Percentiles rank a stretch among this genome's conserved stretches.
Evolutionary conservation across 2,113 vertebrate genomes (phyloP).

Genomic region (Thunnus maccoyii): DNA sequence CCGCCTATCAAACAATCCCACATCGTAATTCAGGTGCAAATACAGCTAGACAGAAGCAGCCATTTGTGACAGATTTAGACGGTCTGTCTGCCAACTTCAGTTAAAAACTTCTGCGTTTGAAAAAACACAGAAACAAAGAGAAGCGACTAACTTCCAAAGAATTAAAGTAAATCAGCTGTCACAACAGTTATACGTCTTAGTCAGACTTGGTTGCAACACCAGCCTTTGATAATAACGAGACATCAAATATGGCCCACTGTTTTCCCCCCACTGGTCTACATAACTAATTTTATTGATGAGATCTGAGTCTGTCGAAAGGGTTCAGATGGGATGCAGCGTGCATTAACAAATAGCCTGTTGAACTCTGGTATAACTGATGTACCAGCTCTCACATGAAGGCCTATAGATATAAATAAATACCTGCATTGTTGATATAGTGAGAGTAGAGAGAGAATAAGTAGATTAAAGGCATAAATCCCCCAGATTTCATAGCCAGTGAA

Average conservation of each 20-base stretch:
- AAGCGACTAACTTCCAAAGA: conserved; percentile 20
- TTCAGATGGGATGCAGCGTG: conserved; percentile 12
- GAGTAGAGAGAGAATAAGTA: background rate
- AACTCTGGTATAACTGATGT: conserved; percentile 24
- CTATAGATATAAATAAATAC: conserved; percentile 1
- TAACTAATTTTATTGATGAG: background rate
- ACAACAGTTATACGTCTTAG: background rate
- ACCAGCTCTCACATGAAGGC: conserved; percentile 15
- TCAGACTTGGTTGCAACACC: background rate
- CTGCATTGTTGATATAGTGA: background rate
- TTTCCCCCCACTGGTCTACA: background rate
- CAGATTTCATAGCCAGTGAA: background rate
- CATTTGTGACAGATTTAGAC: conserved; percentile 27
- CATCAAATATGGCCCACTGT: conserved; percentile 6
- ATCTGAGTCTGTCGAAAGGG: background rate
- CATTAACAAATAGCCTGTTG: conserved; percentile 58
- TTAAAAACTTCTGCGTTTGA: conserved; percentile 48
- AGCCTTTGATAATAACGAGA: conserved; percentile 10
- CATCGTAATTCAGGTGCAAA: background rate
- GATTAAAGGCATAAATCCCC: conserved; percentile 1
- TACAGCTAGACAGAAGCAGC: conserved; percentile 5
- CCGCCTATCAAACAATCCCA: background rate
- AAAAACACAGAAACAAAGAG: conserved; percentile 42
- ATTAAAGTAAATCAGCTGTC: background rate
- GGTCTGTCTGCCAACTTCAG: conserved; percentile 14